These are phyloP conservation scores for Mycteria americana DNA, from an alignment of 2,797 vertebrate species.

Conservation along the genomic window DNA sequence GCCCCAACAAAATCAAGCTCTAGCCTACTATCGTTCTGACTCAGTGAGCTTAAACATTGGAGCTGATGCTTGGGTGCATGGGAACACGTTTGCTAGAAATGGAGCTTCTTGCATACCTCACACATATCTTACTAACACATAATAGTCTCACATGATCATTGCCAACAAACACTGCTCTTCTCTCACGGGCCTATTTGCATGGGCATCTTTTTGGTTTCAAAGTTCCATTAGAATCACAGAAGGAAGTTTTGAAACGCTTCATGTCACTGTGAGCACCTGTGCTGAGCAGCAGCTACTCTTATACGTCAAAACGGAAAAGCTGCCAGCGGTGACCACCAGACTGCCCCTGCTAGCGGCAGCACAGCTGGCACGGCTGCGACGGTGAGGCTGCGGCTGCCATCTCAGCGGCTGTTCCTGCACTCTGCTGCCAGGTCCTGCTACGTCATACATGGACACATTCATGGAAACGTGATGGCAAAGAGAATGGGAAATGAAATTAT, in stretches of 20 bases:
- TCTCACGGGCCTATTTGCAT: neutral
- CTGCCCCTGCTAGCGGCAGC: neutral
- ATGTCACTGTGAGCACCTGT: neutral
- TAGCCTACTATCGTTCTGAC: neutral
- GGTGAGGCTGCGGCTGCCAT: neutral
- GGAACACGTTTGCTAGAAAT: neutral
- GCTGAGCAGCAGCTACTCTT: neutral
- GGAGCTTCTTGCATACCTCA: neutral
- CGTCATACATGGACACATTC: accelerated
- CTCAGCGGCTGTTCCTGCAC: neutral
- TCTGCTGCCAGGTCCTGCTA: neutral
- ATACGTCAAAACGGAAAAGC: neutral
- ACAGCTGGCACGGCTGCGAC: accelerated
- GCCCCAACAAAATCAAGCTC: neutral
- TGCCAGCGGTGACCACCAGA: neutral
- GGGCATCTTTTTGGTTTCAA: neutral
- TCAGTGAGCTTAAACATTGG: neutral
- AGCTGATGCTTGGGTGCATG: neutral
- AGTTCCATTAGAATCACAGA: neutral
- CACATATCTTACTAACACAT: neutral
- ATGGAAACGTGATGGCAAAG: neutral
- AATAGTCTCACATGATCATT: neutral
- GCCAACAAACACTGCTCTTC: neutral
- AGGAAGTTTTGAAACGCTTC: neutral
- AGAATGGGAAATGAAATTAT: neutral